A percentile compares a stretch with the other conserved stretches of the same genome.
Evolutionary conservation across 2,888 invertebrate genomes (phyloP).

Genomic region (Sussaba pulchella): DNA sequence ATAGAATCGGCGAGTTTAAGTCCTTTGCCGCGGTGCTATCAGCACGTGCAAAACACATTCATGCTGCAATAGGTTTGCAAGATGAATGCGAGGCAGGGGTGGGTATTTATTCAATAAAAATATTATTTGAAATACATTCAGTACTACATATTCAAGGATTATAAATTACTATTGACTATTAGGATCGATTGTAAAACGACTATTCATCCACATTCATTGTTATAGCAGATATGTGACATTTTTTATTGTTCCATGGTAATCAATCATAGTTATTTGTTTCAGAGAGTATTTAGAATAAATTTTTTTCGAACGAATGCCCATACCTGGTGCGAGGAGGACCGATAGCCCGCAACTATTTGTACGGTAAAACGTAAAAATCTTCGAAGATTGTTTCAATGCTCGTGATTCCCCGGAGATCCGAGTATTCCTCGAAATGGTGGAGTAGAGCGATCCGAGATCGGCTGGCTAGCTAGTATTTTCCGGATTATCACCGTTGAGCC

Average conservation of each 20-base stretch:
- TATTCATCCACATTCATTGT: no score
- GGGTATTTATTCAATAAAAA: no score
- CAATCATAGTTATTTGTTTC: no score
- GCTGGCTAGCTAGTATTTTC: conserved; percentile 23
- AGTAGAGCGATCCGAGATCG: not conserved
- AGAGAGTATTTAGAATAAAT: no score
- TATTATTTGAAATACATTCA: no score
- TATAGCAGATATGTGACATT: no score
- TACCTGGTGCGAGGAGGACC: no score
- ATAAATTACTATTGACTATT: no score
- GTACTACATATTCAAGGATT: no score
- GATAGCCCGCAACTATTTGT: not conserved
- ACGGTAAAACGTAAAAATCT: not conserved
- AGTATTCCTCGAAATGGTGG: conserved; percentile 6
- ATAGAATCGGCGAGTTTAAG: not conserved
- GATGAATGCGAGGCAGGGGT: not conserved
- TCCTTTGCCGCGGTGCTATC: not conserved
- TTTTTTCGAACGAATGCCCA: no score
- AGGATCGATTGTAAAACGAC: no score
- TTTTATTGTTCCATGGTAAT: no score
- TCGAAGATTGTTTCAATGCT: not conserved
- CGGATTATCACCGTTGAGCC: conserved; percentile 37
- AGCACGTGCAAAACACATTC: not conserved
- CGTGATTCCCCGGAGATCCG: not conserved
- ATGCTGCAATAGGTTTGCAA: not conserved